Base-by-base conservation (phyloP, 1,140 invertebrate genomes). In the Aphidius ervi region DNA sequence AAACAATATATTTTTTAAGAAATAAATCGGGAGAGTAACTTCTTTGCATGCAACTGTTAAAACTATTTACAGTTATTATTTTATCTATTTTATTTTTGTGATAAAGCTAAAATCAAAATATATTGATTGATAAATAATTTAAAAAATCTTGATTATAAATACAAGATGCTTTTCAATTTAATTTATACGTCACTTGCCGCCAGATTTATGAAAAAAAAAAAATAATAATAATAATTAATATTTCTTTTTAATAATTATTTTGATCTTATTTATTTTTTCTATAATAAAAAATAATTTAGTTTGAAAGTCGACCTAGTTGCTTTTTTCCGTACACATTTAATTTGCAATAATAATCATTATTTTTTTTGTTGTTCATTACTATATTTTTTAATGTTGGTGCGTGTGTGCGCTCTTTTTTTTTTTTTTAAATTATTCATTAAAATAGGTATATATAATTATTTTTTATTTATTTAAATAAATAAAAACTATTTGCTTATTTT, bases 361-460 rank as follows among this genome's bases (percentile, higher is more conserved):
- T n/a, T 6, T n/a, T 6, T 46, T 56, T 40, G 23, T 56, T 16
- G 42, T 42, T 43, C 23, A 58, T 31, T 31, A 31, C 23, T 31
- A 16, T 16, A 16, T 16, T 16, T 16, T 16, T 16, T 31, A 31
- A 31, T 61, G 59, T 61, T 46, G 46, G 54, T 61, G 59, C 59
- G 59, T 61, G 59, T 61, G 59, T 61, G 59, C 59, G 59, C 59
- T 50, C 54, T 56, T 6, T 57, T 37, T 9, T n/a, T 10, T 46
- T 56, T 45, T 45, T 10, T 45, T 45, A 16, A 16, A 16, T 7
- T 45, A 3, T 45, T 9, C 7, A 45, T 45, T 45, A 3, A 9
- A 9, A 9, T 45, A 3, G 2, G 2, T 45, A 10, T 45, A 45
- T 9, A 9, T 9, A 3, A 9, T 45, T 9, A 45, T 45, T 45